Conservation (phyloP, 2,113 vertebrate species). For the Saiga tatarica region DNA sequence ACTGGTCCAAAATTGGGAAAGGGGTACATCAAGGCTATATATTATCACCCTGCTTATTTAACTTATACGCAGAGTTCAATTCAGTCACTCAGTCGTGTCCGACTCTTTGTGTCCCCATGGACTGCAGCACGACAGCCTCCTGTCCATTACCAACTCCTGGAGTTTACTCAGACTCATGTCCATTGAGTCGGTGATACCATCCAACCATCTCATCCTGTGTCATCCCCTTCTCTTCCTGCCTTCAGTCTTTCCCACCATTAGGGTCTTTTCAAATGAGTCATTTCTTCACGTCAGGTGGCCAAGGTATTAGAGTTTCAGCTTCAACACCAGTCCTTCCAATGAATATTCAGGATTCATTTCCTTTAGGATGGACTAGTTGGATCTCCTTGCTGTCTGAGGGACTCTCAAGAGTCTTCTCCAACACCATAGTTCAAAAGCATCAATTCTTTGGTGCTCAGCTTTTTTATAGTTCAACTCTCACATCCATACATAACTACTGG, state of each 20-base stretch:
- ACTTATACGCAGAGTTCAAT: not conserved
- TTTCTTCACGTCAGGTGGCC: not conserved
- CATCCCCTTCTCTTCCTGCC: not conserved
- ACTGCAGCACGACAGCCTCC: not conserved
- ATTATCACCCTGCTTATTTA: not conserved
- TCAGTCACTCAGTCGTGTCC: not conserved
- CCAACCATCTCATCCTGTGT: not conserved
- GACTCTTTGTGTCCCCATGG: not conserved
- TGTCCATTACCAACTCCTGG: not conserved
- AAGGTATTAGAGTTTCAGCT: not conserved
- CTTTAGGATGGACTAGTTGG: not conserved
- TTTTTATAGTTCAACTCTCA: not conserved
- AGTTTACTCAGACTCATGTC: not conserved
- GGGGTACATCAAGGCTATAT: not conserved
- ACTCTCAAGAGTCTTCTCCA: not conserved
- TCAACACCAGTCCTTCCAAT: not conserved
- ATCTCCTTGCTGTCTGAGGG: not conserved
- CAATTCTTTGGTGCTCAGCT: not conserved
- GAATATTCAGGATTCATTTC: not conserved
- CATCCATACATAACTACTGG: not conserved
- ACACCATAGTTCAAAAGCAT: not conserved
- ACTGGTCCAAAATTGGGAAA: not conserved
- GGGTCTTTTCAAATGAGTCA: not conserved
- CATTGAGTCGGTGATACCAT: not conserved
- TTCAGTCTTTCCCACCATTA: not conserved